These are phyloP conservation scores for Balaeniceps rex DNA, from an alignment of 2,113 vertebrate species.

Conservation along the genomic window DNA sequence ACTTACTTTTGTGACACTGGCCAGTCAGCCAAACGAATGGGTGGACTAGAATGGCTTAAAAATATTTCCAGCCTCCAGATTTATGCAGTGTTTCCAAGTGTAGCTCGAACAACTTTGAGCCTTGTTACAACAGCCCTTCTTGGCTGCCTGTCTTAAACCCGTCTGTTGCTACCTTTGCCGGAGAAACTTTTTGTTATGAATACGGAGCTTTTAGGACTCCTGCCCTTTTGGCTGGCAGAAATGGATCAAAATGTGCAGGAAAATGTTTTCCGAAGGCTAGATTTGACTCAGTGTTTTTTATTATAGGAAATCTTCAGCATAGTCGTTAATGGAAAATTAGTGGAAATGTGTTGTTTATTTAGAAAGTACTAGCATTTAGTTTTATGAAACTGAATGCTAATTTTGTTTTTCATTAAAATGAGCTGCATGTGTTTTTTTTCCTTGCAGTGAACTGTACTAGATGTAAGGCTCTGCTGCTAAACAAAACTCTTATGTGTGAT, in stretches of 20 bases:
- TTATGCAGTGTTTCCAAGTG: neutral
- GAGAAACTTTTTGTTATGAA: neutral
- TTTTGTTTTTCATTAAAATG: constrained; percentile 14
- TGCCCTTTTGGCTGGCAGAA: neutral
- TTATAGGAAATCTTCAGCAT: neutral
- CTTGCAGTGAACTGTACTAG: neutral
- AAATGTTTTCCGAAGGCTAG: neutral
- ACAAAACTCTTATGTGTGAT: neutral
- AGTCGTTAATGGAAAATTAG: neutral
- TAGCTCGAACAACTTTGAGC: neutral
- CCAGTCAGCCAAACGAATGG: neutral
- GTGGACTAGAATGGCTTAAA: neutral
- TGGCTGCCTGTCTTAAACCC: neutral
- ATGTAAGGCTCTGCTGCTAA: neutral
- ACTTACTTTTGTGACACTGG: neutral
- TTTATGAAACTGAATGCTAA: neutral
- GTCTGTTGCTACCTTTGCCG: neutral
- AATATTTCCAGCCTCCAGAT: neutral
- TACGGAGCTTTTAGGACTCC: neutral
- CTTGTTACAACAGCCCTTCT: neutral
- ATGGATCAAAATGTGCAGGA: neutral
- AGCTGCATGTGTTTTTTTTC: neutral
- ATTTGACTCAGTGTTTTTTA: neutral
- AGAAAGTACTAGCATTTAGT: neutral
- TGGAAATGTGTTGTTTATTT: neutral